These are phyloP conservation scores for Melinopterus prodromus DNA, from an alignment of 2,888 invertebrate genomes.

Conservation along the genomic window DNA sequence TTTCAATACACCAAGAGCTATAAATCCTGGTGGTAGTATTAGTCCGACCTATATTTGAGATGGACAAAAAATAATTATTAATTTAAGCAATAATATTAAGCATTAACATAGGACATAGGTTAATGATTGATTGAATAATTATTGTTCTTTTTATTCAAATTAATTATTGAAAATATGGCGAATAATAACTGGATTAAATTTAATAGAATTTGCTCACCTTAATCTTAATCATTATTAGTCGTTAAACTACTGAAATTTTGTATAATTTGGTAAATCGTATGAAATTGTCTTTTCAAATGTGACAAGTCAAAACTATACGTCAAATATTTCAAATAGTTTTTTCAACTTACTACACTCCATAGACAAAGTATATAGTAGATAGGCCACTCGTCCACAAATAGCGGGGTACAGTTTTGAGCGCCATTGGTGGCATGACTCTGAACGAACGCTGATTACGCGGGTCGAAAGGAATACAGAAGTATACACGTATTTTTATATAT, in stretches of 20 bases:
- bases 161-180: too few relatives aligned
- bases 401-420: too few relatives aligned
- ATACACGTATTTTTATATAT: too few relatives aligned
- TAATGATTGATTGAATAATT: too few relatives aligned
- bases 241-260: background rate
- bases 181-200: background rate
- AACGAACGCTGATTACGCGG: too few relatives aligned
- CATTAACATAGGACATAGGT: too few relatives aligned
- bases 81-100: background rate
- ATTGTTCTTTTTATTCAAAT: too few relatives aligned
- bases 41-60: constrained; percentile 84
- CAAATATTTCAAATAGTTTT: background rate
- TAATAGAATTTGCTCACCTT: background rate
- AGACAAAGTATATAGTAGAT: too few relatives aligned
- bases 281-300: background rate
- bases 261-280: background rate
- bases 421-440: too few relatives aligned
- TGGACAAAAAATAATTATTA: background rate
- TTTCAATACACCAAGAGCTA: constrained; percentile 88
- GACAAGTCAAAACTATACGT: background rate
- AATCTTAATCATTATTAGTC: background rate
- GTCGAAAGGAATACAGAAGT: too few relatives aligned
- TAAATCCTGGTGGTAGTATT: constrained; percentile 94
- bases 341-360: too few relatives aligned
- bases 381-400: too few relatives aligned